Base-by-base conservation (phyloP, 2,888 invertebrate species). In the Ecliptopera silaceata region DNA sequence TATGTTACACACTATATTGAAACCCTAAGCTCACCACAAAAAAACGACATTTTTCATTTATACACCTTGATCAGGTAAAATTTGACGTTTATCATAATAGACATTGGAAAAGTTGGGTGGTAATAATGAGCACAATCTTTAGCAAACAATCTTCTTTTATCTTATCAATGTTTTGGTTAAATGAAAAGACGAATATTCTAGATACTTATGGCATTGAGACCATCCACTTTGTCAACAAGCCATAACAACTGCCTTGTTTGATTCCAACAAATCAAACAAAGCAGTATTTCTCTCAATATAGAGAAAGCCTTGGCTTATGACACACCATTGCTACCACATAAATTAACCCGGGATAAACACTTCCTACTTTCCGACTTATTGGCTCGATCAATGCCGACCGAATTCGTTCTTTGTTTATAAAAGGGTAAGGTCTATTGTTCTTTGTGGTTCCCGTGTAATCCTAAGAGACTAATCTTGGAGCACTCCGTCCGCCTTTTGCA, bases 401-500 rank as follows among this genome's bases (percentile, higher is more conserved):
- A 64, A 72, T 68, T 66, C 60, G 47, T 52, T 64, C 59, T 64
- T 61, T 72, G 67, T 43, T 44, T 11, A 6, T 6, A 39, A 22
- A 32, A 57, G 20, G 18, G 62, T 71, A 77, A 51, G 59, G 70
- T 53, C 42, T 53, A 60, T 57, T 59, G 48, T 71, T 47, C 61
- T 18, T 60, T 66, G 67, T 53, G 43, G 53, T 47, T 39, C 39
- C 58, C 29, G 53, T 67, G 70, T 80, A 83, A 81, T 85, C 80
- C 82, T 80, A 83, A 86, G 83, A 83, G 85, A 84, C 81, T 88
- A 88, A 88, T 88, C 85, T 82, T 74, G 68, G 76, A 70, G 74
- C 73, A 77, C 79, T 80, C 74, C 71, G 72, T 74, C 82, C 75
- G 87, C 82, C 84, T 80, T 79, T 81, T 74, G 79, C 84, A 84